Base-by-base conservation (phyloP, 2,797 vertebrate genomes). In the Gymnoscopelus braueri region DNA sequence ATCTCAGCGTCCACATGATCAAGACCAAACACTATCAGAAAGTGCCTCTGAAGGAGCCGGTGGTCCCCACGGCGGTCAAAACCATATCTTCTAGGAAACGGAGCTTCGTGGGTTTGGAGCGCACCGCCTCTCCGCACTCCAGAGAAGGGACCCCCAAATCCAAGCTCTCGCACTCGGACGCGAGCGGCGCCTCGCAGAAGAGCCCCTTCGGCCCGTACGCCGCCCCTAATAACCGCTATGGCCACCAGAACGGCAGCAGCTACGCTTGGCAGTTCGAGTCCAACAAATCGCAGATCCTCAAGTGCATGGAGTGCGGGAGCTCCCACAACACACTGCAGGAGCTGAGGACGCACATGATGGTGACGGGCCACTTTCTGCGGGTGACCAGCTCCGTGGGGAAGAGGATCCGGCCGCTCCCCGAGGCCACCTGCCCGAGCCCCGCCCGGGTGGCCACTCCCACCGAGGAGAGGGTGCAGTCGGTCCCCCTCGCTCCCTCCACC, bases 21-120 rank as follows among this genome's bases (percentile, higher is more conserved):
- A 99, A 99, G 94, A 99, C 98, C 69, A 99, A 99, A 96, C 98
- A 99, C 93, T 99, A 99, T 95, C 98, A 99, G 93, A 99, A 99
- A 97, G 98, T 99, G 96, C 98, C 98, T 97, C 96, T 99, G 83
- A 99, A 98, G 93, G 98, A 99, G 88, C 97, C 97, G 11, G 95
- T 98, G 93, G 95, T 95, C 49, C 96, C 96, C 0, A 93, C 99
- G 68, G 90, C 97, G 80, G 92, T 96, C 87, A 99, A 98, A 94
- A 96, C 97, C 66, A 91, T 97, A 65, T 95, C 96, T 13, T 90
- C 96, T 8, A 96, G 95, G 84, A 99, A 97, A 94, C 96, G 95
- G 80, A 91, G 93, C 0, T 92, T 95, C 0, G 82, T 96, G 65
- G 96, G 98, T 15, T 91, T 98, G 83, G 96, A 98, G 70, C 91